phyloP scores from a whole-genome alignment of 1,140 invertebrate species.

The Panagrolaimus sp. region DNA sequence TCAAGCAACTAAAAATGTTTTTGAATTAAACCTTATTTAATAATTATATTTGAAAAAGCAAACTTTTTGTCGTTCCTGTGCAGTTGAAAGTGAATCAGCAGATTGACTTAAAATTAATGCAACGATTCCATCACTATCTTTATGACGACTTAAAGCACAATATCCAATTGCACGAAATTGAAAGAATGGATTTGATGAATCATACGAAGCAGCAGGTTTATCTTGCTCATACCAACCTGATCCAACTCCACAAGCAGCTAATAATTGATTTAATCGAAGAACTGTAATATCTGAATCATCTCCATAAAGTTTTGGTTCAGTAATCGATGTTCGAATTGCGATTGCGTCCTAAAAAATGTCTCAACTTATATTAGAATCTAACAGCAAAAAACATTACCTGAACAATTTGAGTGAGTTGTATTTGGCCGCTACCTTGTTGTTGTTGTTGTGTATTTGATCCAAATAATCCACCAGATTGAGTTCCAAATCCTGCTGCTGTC shows the following conservation, averaged over 20 bases:
- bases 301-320: constrained; percentile 32
- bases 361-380: not conserved
- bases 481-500: too few relatives aligned
- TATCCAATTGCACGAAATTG: constrained; percentile 37
- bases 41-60: constrained; percentile 8
- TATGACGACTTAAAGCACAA: constrained; percentile 35
- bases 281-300: constrained; percentile 35
- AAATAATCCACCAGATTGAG: too few relatives aligned
- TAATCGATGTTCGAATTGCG: constrained; percentile 29
- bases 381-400: not conserved
- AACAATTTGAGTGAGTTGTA: too few relatives aligned
- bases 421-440: too few relatives aligned
- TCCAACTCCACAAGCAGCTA: constrained; percentile 33
- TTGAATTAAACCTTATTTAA: constrained; percentile 1
- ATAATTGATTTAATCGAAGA: constrained; percentile 31
- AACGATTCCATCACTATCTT: constrained; percentile 37
- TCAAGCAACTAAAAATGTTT: constrained; percentile 3
- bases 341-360: constrained; percentile 20
- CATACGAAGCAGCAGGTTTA: constrained; percentile 18
- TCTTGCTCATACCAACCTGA: constrained; percentile 26
- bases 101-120: constrained; percentile 29
- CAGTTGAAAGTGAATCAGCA: constrained; percentile 20
- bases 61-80: constrained; percentile 27
- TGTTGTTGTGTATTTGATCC: too few relatives aligned
- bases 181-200: constrained; percentile 33